Base-by-base conservation (phyloP, 2,888 invertebrate genomes). In the Polydrusus cervinus region DNA sequence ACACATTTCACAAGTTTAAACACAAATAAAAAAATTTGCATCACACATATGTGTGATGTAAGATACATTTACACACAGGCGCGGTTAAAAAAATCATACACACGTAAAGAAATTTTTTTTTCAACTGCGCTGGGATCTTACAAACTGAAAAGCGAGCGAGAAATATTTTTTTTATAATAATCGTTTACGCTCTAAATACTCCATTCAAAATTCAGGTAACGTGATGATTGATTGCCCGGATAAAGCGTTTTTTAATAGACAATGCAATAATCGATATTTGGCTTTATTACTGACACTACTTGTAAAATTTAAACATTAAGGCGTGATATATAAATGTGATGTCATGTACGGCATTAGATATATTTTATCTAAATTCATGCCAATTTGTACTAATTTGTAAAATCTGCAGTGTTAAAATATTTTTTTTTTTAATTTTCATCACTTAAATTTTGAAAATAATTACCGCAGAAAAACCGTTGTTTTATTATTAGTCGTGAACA, bases 401-500 rank as follows among this genome's bases (percentile, higher is more conserved):
- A 64, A 62, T 64, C 14, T 64, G 49, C 49, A 9, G 34, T 64
- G n/a, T 45, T 18, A 45, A 47, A 7, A 25, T 10, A 13, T 45
- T 47, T 64, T 47, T 14, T 11, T 18, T 30, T 47, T 49, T 10
- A 34, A 43, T 65, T 65, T 55, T 34, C 14, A 49, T 14, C 47
- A 49, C 62, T 45, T 40, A 61, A 20, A 51, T 51, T 51, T 51
- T 51, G 16, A 49, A 49, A 30, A 11, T 1, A 53, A 25, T 53
- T 53, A 25, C 6, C 25, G 14, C 25, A 0, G 1, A 25, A 53
- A 3, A 11, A 13, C 1, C 13, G 3, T n/a, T 13, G 25, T 1
- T 25, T 5, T 20, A 0, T n/a, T 38, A 18, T 71, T 64, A 71
- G 30, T 71, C 64, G 43, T 64, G 57, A 25, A 61, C 68, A 68